Conservation (phyloP, 1,140 invertebrate genomes). For the Doryteuthis pealeii region DNA sequence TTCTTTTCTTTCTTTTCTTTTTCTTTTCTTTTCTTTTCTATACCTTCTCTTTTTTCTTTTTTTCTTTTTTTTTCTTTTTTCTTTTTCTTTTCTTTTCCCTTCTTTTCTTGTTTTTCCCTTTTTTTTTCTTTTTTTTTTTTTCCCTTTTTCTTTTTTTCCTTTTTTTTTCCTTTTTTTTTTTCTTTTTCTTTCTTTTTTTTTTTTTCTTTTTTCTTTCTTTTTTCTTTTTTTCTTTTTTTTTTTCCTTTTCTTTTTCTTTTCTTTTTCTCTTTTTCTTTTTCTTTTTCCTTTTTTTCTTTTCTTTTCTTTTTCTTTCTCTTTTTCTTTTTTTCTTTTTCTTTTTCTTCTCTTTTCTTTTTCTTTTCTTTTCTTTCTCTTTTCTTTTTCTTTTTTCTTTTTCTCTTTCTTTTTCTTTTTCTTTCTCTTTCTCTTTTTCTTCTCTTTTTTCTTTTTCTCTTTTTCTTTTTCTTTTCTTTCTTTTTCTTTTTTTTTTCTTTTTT, state of each 20-base stretch:
- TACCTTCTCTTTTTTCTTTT: not conserved
- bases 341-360: not conserved
- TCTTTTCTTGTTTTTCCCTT: not conserved
- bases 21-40: not conserved
- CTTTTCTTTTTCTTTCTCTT: not conserved
- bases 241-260: not conserved
- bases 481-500: not conserved
- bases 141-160: not conserved
- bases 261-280: not conserved
- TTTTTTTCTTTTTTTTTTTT: not conserved
- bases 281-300: not conserved
- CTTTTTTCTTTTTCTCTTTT: not conserved
- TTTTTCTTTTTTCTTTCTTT: not conserved
- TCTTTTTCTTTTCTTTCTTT: not conserved
- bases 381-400: not conserved
- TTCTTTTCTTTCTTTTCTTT: not conserved
- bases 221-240: not conserved
- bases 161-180: not conserved
- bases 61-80: not conserved
- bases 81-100: not conserved
- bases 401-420: not conserved
- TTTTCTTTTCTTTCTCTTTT: not conserved
- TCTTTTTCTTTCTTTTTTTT: not conserved
- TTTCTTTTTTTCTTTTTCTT: not conserved
- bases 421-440: not conserved